These are phyloP conservation scores for Oostethus manadensis DNA, from an alignment of 2,113 vertebrate genomes.

Conservation along the genomic window DNA sequence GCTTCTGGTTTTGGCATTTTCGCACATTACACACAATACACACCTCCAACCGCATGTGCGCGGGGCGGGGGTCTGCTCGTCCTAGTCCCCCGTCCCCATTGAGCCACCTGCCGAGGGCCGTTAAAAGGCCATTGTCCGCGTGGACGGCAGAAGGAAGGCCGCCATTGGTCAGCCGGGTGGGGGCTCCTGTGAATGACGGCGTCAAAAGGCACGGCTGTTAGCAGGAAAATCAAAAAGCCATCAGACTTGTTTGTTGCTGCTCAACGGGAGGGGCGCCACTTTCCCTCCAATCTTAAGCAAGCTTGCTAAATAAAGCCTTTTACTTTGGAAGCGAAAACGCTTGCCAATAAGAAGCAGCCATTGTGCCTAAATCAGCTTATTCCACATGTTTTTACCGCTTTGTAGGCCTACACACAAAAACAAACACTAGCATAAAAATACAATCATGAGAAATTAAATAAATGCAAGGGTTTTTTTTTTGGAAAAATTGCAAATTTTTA, in stretches of 20 bases:
- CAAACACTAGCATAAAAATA: too few relatives aligned
- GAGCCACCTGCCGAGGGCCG: conserved; percentile 53
- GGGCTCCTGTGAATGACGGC: conserved; percentile 51
- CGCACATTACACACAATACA: conserved; percentile 10
- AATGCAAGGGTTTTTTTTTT: too few relatives aligned
- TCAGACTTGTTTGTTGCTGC: conserved; percentile 62
- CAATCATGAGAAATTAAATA: too few relatives aligned
- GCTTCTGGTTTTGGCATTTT: too few relatives aligned
- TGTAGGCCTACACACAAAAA: too few relatives aligned
- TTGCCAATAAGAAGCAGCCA: too few relatives aligned
- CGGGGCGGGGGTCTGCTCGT: neutral
- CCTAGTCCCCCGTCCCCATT: conserved; percentile 41
- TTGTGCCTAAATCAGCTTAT: too few relatives aligned
- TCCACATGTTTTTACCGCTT: too few relatives aligned
- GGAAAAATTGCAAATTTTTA: too few relatives aligned
- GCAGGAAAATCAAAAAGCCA: conserved; percentile 67
- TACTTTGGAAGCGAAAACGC: too few relatives aligned
- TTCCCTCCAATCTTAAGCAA: neutral
- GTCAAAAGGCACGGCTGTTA: conserved; percentile 58
- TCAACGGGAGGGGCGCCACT: conserved; percentile 23
- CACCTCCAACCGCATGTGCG: conserved; percentile 3
- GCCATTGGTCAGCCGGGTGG: conserved; percentile 55
- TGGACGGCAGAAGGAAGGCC: conserved; percentile 55
- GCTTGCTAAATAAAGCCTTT: too few relatives aligned
- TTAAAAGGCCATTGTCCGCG: conserved; percentile 68